These are phyloP conservation scores for Rhagoletis zephyria DNA, from an alignment of 1,140 invertebrate genomes.

Conservation along the genomic window DNA sequence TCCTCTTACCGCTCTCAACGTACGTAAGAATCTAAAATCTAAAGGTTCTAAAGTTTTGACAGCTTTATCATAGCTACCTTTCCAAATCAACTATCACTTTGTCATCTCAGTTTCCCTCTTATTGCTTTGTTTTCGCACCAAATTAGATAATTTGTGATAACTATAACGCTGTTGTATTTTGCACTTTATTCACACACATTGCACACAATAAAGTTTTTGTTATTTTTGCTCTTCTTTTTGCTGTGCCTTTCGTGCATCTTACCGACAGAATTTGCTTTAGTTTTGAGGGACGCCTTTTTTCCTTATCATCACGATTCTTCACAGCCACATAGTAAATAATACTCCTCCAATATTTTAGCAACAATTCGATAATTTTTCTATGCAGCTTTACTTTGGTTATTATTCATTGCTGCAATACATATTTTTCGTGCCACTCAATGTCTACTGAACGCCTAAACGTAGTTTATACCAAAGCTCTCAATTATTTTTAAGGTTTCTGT, in stretches of 20 bases:
- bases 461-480: constrained; percentile 2
- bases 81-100: no score
- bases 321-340: neutral
- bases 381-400: neutral
- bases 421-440: constrained; percentile 28
- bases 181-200: no score
- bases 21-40: no score
- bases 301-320: neutral
- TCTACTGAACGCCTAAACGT: constrained; percentile 20
- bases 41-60: no score
- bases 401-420: neutral
- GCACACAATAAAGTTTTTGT: constrained; percentile 16
- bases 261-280: neutral
- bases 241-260: neutral
- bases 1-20: no score
- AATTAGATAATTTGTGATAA: no score
- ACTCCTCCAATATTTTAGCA: neutral
- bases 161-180: no score
- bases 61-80: no score
- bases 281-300: neutral
- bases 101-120: no score
- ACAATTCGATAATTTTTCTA: neutral
- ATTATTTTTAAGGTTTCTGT: constrained; percentile 18
- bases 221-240: constrained; percentile 19
- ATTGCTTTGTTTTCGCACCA: no score